Evolutionary conservation across 2,888 invertebrate species (phyloP).

Genomic region (Scelioninae gen. 2): DNA sequence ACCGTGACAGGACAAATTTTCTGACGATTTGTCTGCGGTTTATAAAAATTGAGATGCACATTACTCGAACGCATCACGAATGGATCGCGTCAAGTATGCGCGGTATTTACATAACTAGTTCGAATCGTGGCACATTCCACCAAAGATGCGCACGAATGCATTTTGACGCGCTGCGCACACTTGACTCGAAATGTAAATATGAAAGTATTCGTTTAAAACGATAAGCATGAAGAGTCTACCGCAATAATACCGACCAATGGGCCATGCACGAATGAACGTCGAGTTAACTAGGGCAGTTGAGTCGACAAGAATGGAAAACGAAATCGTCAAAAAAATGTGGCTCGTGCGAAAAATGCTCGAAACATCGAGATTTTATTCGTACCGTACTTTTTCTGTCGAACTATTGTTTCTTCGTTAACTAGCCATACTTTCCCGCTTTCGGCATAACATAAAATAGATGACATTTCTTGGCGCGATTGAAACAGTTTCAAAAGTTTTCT

Average conservation of each 20-base stretch:
- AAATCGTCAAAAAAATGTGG: slow-evolving; percentile 32
- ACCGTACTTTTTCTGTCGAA: background rate
- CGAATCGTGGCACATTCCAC: slow-evolving; percentile 59
- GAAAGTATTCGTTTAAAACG: slow-evolving; percentile 46
- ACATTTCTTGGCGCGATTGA: too few relatives aligned
- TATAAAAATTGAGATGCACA: slow-evolving; percentile 28
- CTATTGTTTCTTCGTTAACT: too few relatives aligned
- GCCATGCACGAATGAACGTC: slow-evolving; percentile 17
- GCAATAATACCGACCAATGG: slow-evolving; percentile 13
- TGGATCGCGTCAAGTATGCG: slow-evolving; percentile 65
- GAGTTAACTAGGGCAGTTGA: slow-evolving; percentile 41
- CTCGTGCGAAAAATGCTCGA: background rate
- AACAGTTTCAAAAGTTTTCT: too few relatives aligned
- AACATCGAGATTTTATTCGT: too few relatives aligned
- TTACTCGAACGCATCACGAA: slow-evolving; percentile 25
- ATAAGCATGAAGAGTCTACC: slow-evolving; percentile 24
- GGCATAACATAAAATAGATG: too few relatives aligned
- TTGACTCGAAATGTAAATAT: slow-evolving; percentile 50
- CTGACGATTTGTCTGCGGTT: slow-evolving; percentile 42
- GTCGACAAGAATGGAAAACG: slow-evolving; percentile 41
- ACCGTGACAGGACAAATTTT: slow-evolving; percentile 11
- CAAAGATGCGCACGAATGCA: slow-evolving; percentile 48
- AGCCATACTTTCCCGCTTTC: too few relatives aligned
- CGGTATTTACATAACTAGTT: slow-evolving; percentile 71
- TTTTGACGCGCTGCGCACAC: slow-evolving; percentile 28